A percentile compares a stretch with the other conserved stretches of the same genome.
These are phyloP conservation scores for Novumbra hubbsi DNA, from an alignment of 2,797 vertebrate genomes.

Conservation along the genomic window DNA sequence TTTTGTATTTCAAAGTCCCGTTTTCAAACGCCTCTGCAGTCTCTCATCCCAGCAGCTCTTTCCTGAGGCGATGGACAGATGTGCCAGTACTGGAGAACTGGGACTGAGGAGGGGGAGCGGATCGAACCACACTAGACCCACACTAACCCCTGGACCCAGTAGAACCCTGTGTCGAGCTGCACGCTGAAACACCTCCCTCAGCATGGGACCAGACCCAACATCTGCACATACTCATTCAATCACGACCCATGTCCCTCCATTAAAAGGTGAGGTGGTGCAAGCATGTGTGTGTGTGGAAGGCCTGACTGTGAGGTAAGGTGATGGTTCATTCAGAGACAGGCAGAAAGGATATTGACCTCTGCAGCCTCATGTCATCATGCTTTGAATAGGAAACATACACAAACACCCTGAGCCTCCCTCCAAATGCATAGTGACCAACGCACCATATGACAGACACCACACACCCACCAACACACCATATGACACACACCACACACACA, in stretches of 20 bases:
- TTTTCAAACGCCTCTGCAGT: conserved; percentile 13
- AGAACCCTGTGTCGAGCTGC: conserved; percentile 15
- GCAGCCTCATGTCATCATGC: background rate
- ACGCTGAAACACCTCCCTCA: conserved; percentile 25
- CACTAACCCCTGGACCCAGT: conserved; percentile 4
- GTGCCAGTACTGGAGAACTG: conserved; percentile 11
- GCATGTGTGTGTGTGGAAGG: background rate
- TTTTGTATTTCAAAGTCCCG: conserved; percentile 1
- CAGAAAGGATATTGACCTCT: background rate
- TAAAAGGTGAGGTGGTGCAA: background rate
- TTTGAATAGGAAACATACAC: conserved; percentile 9
- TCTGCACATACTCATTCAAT: conserved; percentile 10
- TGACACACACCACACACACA: too few relatives aligned
- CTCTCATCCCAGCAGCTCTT: conserved; percentile 34
- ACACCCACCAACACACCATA: too few relatives aligned
- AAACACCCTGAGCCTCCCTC: background rate
- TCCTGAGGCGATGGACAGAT: conserved; percentile 8
- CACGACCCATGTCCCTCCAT: background rate
- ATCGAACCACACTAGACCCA: conserved; percentile 19
- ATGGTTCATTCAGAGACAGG: conserved; percentile 14
- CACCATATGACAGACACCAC: too few relatives aligned
- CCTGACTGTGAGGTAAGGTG: background rate
- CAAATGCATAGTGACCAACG: background rate
- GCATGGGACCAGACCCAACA: background rate
- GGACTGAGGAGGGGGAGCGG: conserved; percentile 1